Conservation (phyloP, 2,113 vertebrate species). For the Dasyprocta punctata region DNA sequence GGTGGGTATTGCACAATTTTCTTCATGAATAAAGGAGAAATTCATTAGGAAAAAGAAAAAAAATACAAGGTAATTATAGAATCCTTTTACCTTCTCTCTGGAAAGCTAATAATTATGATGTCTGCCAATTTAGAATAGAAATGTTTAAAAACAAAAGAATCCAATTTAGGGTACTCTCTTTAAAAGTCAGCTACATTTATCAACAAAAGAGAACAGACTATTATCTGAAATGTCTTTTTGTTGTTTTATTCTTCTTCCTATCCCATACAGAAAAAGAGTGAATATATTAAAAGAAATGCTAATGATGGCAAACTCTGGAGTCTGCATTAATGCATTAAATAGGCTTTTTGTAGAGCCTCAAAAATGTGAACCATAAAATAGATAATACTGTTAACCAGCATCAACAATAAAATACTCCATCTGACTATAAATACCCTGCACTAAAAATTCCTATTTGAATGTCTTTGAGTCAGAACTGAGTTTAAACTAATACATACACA, state of each 20-base stretch:
- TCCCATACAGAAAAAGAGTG: slow-evolving; percentile 22
- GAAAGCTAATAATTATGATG: slow-evolving; percentile 51
- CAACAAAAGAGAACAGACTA: slow-evolving; percentile 58
- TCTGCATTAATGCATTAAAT: slow-evolving; percentile 52
- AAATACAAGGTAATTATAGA: background rate
- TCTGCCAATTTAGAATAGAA: slow-evolving; percentile 55
- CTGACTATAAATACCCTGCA: background rate
- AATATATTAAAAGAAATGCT: slow-evolving; percentile 54
- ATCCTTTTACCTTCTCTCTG: slow-evolving; percentile 42
- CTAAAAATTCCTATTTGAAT: slow-evolving; percentile 32
- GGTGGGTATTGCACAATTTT: background rate
- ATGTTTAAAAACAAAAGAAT: slow-evolving; percentile 58
- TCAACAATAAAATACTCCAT: background rate
- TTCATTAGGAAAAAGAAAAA: background rate
- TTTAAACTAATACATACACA: background rate
- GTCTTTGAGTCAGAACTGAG: background rate
- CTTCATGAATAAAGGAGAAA: background rate
- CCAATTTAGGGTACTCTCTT: slow-evolving; percentile 35
- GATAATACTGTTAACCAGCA: slow-evolving; percentile 44
- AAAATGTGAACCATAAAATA: slow-evolving; percentile 10
- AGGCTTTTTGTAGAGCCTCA: background rate
- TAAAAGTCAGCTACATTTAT: slow-evolving; percentile 59
- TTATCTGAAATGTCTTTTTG: background rate
- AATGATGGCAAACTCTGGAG: background rate
- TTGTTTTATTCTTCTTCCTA: background rate